Evolutionary conservation across 1,140 invertebrate genomes (phyloP), one percentile per base, ranked within the genome.

Genomic region (Polypedilum vanderplanki): DNA sequence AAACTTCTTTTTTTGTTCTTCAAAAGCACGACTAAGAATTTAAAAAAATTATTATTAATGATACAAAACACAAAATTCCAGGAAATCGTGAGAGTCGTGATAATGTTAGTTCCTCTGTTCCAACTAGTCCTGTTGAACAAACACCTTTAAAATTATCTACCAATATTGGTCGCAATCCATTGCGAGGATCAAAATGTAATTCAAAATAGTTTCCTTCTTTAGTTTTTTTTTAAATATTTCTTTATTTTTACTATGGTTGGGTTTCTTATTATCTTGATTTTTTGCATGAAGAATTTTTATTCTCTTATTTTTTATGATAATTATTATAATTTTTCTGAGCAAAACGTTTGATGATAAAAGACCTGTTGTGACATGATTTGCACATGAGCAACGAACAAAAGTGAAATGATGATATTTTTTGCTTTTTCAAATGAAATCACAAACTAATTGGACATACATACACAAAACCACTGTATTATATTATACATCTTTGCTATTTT

Each of bases 151-250:
- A 83, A 78, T 82, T 83, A 57, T 77, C 76, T 74, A 75, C 78
- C 3, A 83, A 84, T 80, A 88, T 90, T 85, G 87, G 87, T 76
- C 86, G 90, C 80, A 90, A 90, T 83, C 89, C 90, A 78, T 87
- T 91, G 76, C 87, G 91, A 85, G 90, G 90, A 88, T 91, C 90
- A 78, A 91, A 91, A 87, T 91, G 91, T 89, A 89, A 88, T 85
- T 83, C 8, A 20, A 70, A 74, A 33, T 33, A 33, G 24, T 33
- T 33, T 33, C 24, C 24, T 57, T 12, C 41, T 46, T 46, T 15
- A 1, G 2, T 46, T 9, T 12, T 46, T 57, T 8, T 46, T 15
- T 46, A 46, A 46, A 8, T 46, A 10, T 46, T 1, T 46, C 15
- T 46, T 8, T 15, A 3, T 46, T 46, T 57, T 57, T 57, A 15